Conservation (phyloP, 1,140 invertebrate genomes). For the Trichonephila inaurata region DNA sequence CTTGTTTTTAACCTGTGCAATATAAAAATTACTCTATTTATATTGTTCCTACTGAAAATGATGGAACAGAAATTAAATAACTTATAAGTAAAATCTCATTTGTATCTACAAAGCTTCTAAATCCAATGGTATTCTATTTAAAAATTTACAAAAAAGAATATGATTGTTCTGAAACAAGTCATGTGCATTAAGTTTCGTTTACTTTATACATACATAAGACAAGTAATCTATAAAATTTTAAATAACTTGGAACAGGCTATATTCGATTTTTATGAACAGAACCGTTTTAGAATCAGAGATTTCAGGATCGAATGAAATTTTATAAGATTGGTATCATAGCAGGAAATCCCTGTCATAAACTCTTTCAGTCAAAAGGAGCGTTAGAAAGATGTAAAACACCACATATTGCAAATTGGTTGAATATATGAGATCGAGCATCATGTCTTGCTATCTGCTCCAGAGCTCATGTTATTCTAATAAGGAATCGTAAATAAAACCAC, state of each 20-base stretch:
- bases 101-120: too few species aligned
- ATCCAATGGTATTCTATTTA: too few species aligned
- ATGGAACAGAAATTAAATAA: too few species aligned
- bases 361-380: not conserved
- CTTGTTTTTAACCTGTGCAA: too few species aligned
- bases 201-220: too few species aligned
- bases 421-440: slow-evolving; percentile 13
- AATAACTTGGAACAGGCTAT: not conserved
- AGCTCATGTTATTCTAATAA: slow-evolving; percentile 65
- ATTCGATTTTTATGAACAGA: not conserved
- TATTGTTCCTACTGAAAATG: too few species aligned
- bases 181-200: too few species aligned
- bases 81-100: too few species aligned
- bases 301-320: not conserved
- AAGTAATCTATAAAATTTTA: too few species aligned
- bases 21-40: too few species aligned
- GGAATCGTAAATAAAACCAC: slow-evolving; percentile 31
- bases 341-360: not conserved
- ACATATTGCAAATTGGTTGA: not conserved
- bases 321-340: not conserved
- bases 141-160: too few species aligned
- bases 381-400: not conserved
- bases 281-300: not conserved
- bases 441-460: slow-evolving; percentile 7
- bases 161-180: too few species aligned